phyloP scores from a whole-genome alignment of 2,113 vertebrate genomes.

The Vulpes ferrilata region DNA sequence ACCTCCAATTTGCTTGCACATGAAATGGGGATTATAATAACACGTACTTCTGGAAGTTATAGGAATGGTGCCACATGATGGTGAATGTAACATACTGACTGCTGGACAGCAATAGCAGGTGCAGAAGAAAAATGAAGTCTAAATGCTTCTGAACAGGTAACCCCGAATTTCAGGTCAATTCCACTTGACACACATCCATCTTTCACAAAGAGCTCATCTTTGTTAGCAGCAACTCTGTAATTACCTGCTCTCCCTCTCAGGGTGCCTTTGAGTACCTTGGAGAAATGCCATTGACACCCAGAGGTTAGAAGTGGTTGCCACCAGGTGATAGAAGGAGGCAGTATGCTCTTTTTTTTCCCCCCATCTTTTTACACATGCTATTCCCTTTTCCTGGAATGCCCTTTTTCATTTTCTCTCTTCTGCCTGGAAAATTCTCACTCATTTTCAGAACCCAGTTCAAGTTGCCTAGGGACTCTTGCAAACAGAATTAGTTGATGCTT shows the following conservation, averaged over 20 bases:
- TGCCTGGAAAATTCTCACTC: neutral
- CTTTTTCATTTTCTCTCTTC: neutral
- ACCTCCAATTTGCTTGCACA: neutral
- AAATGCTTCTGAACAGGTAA: neutral
- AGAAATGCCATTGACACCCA: neutral
- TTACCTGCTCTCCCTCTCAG: neutral
- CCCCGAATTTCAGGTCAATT: neutral
- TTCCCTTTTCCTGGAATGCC: neutral
- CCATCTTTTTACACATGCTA: neutral
- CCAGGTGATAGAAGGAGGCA: neutral
- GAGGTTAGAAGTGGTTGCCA: neutral
- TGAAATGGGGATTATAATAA: neutral
- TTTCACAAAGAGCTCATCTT: neutral
- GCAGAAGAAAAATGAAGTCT: neutral
- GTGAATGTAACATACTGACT: neutral
- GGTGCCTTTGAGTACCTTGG: neutral
- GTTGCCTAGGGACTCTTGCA: neutral
- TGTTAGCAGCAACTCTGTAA: neutral
- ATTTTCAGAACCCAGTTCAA: slow-evolving; percentile 1
- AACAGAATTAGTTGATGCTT: neutral
- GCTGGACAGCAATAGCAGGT: neutral
- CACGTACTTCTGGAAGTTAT: neutral
- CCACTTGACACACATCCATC: neutral
- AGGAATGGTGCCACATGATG: neutral
- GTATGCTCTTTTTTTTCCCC: neutral